Conservation (phyloP, 2,797 vertebrate genomes). For the Mareca penelope region DNA sequence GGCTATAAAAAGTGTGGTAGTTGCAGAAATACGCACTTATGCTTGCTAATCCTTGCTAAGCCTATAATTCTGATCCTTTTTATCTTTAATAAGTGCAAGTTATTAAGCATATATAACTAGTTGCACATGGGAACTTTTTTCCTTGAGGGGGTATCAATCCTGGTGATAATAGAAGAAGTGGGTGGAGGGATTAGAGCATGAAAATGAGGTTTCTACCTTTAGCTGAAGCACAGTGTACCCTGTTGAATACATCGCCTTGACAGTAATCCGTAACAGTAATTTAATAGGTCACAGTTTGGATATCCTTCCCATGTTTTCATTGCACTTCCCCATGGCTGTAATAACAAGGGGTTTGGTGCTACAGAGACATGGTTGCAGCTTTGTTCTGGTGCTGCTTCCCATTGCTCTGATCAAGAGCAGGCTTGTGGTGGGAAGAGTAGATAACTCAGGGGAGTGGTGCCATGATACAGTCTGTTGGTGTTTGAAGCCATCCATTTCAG, state of each 20-base stretch:
- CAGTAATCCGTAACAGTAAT: slow-evolving; percentile 46
- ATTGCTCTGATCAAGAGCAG: not conserved
- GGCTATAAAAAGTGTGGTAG: slow-evolving; percentile 68
- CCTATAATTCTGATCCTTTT: slow-evolving; percentile 66
- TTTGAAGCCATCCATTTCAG: not conserved
- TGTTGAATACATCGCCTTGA: slow-evolving; percentile 32
- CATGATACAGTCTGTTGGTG: not conserved
- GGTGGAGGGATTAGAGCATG: slow-evolving; percentile 48
- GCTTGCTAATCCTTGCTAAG: slow-evolving; percentile 63
- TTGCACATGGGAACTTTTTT: slow-evolving; percentile 55
- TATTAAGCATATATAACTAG: slow-evolving; percentile 65
- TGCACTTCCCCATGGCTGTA: not conserved
- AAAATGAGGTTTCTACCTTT: slow-evolving; percentile 60
- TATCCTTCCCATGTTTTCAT: not conserved
- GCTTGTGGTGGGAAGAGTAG: not conserved
- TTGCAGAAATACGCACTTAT: slow-evolving; percentile 52
- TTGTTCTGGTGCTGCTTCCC: not conserved
- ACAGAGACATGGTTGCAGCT: not conserved
- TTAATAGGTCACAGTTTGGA: slow-evolving; percentile 25
- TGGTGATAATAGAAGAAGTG: slow-evolving; percentile 53
- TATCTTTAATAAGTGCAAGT: slow-evolving; percentile 61
- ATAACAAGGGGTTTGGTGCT: not conserved
- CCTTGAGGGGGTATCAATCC: slow-evolving; percentile 37
- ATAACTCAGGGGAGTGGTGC: not conserved
- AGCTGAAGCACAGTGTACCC: slow-evolving; percentile 39